Evolutionary conservation across 2,797 vertebrate genomes (phyloP).

Genomic region (Pseudochirops corinnae): DNA sequence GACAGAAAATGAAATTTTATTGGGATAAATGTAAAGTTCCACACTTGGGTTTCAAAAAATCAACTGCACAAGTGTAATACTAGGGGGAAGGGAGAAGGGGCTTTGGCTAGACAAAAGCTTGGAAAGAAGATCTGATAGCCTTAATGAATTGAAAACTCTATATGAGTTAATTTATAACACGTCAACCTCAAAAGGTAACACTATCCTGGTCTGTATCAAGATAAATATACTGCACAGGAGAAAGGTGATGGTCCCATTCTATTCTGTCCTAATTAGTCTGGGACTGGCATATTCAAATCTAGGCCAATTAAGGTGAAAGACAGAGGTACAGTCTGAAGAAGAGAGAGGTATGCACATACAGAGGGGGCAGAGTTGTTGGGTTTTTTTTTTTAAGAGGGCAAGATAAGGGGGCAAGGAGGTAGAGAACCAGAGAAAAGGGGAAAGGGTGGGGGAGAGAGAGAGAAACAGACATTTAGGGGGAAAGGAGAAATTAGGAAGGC

Average conservation of each 20-base stretch:
- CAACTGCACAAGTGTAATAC: not conserved
- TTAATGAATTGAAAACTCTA: not conserved
- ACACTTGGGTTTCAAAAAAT: not conserved
- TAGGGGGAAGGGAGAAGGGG: not conserved
- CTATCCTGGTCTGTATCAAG: not conserved
- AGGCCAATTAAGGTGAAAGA: not conserved
- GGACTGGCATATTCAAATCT: not conserved
- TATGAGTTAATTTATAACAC: not conserved
- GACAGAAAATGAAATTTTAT: not conserved
- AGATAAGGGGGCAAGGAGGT: not conserved
- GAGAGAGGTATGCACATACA: not conserved
- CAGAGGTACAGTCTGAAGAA: not conserved
- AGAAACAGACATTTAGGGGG: not conserved
- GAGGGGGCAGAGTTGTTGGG: not conserved
- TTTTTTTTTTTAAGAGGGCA: not conserved
- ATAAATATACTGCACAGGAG: not conserved
- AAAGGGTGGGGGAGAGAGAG: not conserved
- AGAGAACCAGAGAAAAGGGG: not conserved
- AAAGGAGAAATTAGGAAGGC: not conserved
- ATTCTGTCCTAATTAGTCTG: not conserved
- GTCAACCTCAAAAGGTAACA: not conserved
- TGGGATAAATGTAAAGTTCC: not conserved
- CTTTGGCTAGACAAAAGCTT: not conserved
- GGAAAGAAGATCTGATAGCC: not conserved
- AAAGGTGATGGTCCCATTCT: not conserved